phyloP scores from a whole-genome alignment of 2,888 invertebrate genomes.

The Eupithecia tripunctaria region DNA sequence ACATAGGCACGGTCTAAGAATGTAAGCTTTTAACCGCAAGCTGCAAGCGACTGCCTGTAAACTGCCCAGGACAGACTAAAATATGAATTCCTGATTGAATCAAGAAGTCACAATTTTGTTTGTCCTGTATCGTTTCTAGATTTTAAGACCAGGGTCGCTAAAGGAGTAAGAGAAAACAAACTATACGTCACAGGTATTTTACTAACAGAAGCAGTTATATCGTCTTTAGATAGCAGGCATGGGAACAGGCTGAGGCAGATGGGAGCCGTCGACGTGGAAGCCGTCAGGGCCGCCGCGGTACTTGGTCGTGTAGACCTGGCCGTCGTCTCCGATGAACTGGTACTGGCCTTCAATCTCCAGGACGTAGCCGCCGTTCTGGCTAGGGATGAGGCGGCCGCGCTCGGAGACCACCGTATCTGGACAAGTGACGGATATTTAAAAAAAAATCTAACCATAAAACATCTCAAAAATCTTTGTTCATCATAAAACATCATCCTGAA shows the following conservation, averaged over 20 bases:
- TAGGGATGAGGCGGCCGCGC: constrained; percentile 58
- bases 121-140: too few species aligned
- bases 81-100: too few species aligned
- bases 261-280: constrained; percentile 59
- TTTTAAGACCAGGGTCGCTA: too few species aligned
- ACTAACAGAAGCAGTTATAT: neutral
- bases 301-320: constrained; percentile 57
- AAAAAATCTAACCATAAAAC: too few species aligned
- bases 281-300: constrained; percentile 61
- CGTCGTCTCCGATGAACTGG: constrained; percentile 62
- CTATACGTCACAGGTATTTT: constrained; percentile 20
- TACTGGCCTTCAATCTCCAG: constrained; percentile 63
- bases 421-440: too few species aligned
- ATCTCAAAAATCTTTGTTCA: too few species aligned
- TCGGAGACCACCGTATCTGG: constrained; percentile 65
- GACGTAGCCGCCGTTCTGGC: constrained; percentile 54
- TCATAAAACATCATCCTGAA: neutral
- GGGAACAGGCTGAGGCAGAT: constrained; percentile 54
- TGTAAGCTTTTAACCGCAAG: neutral
- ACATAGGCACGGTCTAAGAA: too few species aligned
- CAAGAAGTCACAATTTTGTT: too few species aligned
- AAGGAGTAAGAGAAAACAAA: neutral
- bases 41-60: neutral
- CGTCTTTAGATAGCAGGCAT: constrained; percentile 37
- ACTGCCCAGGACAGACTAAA: neutral